These are phyloP conservation scores for Noctua janthe DNA, from an alignment of 2,888 invertebrate genomes.

Conservation along the genomic window DNA sequence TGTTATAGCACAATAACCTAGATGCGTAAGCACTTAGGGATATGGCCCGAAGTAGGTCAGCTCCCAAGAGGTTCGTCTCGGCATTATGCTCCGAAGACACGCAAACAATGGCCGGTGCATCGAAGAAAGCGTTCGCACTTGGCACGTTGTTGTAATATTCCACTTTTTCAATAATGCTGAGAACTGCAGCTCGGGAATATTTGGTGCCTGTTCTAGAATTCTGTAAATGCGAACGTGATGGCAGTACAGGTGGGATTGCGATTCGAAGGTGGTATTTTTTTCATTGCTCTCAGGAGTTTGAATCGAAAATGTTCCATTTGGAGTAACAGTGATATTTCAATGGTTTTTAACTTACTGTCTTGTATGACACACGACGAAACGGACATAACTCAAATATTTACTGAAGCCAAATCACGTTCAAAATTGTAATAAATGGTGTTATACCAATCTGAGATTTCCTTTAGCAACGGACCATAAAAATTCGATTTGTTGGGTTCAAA, in stretches of 20 bases:
- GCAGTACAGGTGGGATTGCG: slow-evolving; percentile 9
- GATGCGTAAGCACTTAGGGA: slow-evolving; percentile 86
- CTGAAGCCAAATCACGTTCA: neutral
- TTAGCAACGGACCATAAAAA: neutral
- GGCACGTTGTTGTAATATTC: slow-evolving; percentile 68
- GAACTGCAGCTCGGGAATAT: slow-evolving; percentile 63
- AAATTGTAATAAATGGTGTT: neutral
- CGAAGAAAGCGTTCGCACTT: slow-evolving; percentile 72
- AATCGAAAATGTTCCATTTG: neutral
- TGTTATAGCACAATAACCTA: slow-evolving; percentile 83
- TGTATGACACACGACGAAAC: neutral
- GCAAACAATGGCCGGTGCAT: slow-evolving; percentile 79
- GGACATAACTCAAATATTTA: neutral
- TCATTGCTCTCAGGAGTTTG: neutral
- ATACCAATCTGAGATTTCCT: neutral
- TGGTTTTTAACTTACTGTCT: neutral
- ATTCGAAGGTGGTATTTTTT: slow-evolving; percentile 3
- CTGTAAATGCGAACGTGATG: slow-evolving; percentile 34
- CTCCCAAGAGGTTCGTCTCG: slow-evolving; percentile 81
- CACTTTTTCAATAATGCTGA: slow-evolving; percentile 65
- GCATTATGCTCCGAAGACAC: slow-evolving; percentile 82
- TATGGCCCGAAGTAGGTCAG: slow-evolving; percentile 85
- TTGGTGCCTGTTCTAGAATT: slow-evolving; percentile 49
- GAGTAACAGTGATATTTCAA: neutral
- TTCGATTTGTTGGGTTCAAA: neutral